Evolutionary conservation across 2,888 invertebrate genomes (phyloP).

Genomic region (Cheilosia pagana): DNA sequence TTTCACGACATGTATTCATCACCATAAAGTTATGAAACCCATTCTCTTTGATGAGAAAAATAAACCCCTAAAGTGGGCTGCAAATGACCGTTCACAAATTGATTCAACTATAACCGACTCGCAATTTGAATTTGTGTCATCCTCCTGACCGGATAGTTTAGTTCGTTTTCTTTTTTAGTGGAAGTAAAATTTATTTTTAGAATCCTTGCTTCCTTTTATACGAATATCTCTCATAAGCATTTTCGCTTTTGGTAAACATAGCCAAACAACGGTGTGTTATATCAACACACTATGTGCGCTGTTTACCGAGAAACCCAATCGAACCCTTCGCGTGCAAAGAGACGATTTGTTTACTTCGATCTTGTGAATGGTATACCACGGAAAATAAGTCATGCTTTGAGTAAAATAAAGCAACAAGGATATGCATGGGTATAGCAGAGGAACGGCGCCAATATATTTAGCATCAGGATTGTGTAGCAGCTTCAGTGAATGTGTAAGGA

Average conservation of each 20-base stretch:
- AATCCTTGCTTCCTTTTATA: background rate
- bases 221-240: no score
- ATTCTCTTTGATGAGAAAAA: no score
- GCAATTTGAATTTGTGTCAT: background rate
- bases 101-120: background rate
- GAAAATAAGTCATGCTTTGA: conserved; percentile 3
- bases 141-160: conserved; percentile 21
- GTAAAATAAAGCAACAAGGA: conserved; percentile 6
- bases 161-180: background rate
- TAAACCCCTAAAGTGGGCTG: no score
- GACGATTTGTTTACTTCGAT: conserved; percentile 29
- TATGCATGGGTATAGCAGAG: background rate
- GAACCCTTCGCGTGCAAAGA: conserved; percentile 10
- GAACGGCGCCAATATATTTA: conserved; percentile 25
- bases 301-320: background rate
- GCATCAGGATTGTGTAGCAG: background rate
- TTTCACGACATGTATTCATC: no score
- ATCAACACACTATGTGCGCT: background rate
- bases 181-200: conserved; percentile 27
- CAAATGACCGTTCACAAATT: no score
- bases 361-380: conserved; percentile 6
- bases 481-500: background rate
- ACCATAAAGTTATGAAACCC: no score
- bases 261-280: no score
- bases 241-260: no score